phyloP scores from a whole-genome alignment of 2,888 invertebrate species.

The Pemphredon lugubris region DNA sequence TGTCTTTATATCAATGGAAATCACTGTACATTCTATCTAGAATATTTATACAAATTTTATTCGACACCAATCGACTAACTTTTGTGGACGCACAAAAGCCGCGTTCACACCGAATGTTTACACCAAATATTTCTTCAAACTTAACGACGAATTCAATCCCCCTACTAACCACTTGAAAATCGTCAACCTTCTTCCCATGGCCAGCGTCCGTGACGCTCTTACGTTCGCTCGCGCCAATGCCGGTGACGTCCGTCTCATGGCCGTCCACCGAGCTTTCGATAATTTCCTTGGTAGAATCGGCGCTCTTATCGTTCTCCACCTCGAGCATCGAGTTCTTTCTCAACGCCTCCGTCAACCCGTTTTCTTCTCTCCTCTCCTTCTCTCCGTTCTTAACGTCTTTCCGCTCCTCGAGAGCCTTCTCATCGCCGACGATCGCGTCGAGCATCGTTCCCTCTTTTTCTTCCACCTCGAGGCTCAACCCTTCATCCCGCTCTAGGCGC shows the following conservation, averaged over 20 bases:
- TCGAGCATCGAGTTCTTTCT: constrained; percentile 30
- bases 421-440: constrained; percentile 42
- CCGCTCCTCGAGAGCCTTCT: constrained; percentile 44
- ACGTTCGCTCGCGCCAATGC: constrained; percentile 53
- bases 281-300: constrained; percentile 35
- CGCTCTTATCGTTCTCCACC: constrained; percentile 35
- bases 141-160: neutral
- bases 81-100: too few species aligned
- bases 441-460: constrained; percentile 41
- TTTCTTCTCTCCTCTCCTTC: constrained; percentile 25
- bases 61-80: too few species aligned
- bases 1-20: too few species aligned
- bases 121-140: neutral
- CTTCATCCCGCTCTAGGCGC: constrained; percentile 21
- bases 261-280: constrained; percentile 33
- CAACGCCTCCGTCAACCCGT: constrained; percentile 16
- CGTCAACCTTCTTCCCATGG: constrained; percentile 62
- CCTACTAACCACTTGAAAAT: constrained; percentile 70
- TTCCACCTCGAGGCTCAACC: constrained; percentile 30
- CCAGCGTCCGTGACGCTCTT: constrained; percentile 46
- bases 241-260: constrained; percentile 54
- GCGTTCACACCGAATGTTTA: neutral
- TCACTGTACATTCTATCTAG: too few species aligned
- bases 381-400: constrained; percentile 35
- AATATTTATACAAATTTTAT: too few species aligned